Evolutionary conservation across 2,888 invertebrate genomes (phyloP), one percentile per base, ranked within the genome.

Genomic region (Drosophila acutilabella): DNA sequence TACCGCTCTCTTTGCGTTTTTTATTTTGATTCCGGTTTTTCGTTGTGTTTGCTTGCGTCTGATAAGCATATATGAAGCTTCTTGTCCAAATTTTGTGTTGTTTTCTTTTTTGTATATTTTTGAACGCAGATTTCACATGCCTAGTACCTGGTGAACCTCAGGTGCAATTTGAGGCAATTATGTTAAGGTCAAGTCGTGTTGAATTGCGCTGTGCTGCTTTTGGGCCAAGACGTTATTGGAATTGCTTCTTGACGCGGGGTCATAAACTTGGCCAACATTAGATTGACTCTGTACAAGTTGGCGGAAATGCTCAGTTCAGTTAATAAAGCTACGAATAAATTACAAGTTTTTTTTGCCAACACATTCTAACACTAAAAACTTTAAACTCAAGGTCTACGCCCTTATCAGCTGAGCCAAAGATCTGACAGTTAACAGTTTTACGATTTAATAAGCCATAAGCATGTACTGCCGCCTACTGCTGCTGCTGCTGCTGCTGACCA

Each of bases 11-110:
- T 66, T 83, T 68, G 71, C 50, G 51, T 50, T 81, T 83, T 53
- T 79, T 78, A 71, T 86, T 83, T 81, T 88, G 82, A 88, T 85
- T 81, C 88, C 85, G 81, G 85, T 81, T 83, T 81, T 73, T 80
- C 75, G 83, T 67, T 81, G 73, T 68, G 61, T 77, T 80, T 80
- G 71, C 53, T 50, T 41, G 56, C 60, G 41, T 13, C 74, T 81
- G 84, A 86, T 81, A 81, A 86, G 71, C 77, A 65, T 20, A 50
- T 52, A 54, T 56, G 56, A 44, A 44, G 58, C 67, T 74, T 68
- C 81, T 81, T 58, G 20, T 57, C 47, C 70, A 36, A 36, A 36
- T 44, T 69, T 69, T 72, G 62, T 47, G 40, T 44, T 47, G 33
- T 65, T 51, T 56, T 38, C 8, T 42, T 44, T 57, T 75, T 54